phyloP scores from a whole-genome alignment of 2,797 vertebrate genomes.

The Squalus acanthias region DNA sequence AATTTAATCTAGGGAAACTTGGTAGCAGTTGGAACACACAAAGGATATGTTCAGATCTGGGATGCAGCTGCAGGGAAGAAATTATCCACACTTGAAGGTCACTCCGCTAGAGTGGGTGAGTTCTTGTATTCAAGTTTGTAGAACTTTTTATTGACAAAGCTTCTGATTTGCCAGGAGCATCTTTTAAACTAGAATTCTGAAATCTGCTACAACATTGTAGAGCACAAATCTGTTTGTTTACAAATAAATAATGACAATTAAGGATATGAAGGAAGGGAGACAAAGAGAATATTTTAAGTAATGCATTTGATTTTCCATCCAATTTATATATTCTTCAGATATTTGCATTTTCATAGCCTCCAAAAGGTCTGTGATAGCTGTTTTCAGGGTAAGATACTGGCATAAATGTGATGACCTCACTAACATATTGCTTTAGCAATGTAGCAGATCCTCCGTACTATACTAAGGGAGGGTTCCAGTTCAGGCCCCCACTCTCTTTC shows the following conservation, averaged over 20 bases:
- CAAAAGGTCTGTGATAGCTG: background rate
- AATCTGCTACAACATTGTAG: background rate
- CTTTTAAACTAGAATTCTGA: background rate
- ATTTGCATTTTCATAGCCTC: background rate
- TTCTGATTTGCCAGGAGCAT: background rate
- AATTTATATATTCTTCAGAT: background rate
- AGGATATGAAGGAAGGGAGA: background rate
- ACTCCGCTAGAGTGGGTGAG: slow-evolving; percentile 95
- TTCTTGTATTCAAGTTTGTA: background rate
- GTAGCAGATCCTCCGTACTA: background rate
- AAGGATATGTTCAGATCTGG: slow-evolving; percentile 89
- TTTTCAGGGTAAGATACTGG: background rate
- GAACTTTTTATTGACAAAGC: background rate
- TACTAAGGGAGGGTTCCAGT: background rate
- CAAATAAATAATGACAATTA: background rate
- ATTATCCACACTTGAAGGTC: slow-evolving; percentile 85
- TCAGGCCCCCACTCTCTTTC: background rate
- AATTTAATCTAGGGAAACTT: slow-evolving; percentile 62
- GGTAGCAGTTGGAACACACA: slow-evolving; percentile 76
- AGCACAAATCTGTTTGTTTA: background rate
- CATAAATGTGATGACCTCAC: background rate
- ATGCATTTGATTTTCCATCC: background rate
- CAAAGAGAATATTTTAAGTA: background rate
- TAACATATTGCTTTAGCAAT: background rate
- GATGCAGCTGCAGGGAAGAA: slow-evolving; percentile 95